phyloP scores from a whole-genome alignment of 92 coral and sea anemone genomes.

The Muricea muricata region DNA sequence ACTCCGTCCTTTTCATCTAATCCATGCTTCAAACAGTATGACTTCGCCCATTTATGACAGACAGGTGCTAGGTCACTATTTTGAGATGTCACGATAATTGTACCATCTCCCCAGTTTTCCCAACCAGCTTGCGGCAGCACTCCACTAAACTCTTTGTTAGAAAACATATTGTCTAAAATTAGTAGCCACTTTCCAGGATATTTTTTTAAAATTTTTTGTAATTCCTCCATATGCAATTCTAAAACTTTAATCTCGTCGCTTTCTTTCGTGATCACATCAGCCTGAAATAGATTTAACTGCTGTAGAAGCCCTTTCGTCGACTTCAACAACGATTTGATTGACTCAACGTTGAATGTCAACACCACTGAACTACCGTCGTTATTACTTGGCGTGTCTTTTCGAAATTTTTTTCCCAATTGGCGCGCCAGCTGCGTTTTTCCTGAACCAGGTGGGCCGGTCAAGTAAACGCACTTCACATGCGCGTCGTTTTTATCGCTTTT shows the following conservation, averaged over 20 bases:
- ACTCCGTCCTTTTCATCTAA: not conserved
- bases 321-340: constrained; percentile 71
- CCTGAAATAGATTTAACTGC: constrained; percentile 45
- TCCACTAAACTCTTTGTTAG: constrained; percentile 66
- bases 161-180: constrained; percentile 82
- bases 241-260: constrained; percentile 32
- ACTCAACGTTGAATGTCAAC: constrained; percentile 76
- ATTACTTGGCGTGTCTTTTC: not conserved
- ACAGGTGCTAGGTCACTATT: constrained; percentile 7
- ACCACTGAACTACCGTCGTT: constrained; percentile 47
- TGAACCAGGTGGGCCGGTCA: constrained; percentile 96
- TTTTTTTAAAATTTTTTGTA: constrained; percentile 56
- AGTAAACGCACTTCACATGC: constrained; percentile 66
- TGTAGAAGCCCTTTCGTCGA: constrained; percentile 51
- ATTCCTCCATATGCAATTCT: constrained; percentile 42
- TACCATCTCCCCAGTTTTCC: constrained; percentile 86
- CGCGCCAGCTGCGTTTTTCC: constrained; percentile 92
- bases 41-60: not conserved
- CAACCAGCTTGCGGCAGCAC: constrained; percentile 80
- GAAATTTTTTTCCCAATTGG: constrained; percentile 73
- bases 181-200: constrained; percentile 71
- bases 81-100: constrained; percentile 21
- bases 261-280: constrained; percentile 24
- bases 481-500: not conserved
- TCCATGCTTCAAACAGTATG: not conserved